Percentiles rank a stretch among this genome's conserved stretches.
phyloP scores from a whole-genome alignment of 2,888 invertebrate species.

The Desoria tigrina region DNA sequence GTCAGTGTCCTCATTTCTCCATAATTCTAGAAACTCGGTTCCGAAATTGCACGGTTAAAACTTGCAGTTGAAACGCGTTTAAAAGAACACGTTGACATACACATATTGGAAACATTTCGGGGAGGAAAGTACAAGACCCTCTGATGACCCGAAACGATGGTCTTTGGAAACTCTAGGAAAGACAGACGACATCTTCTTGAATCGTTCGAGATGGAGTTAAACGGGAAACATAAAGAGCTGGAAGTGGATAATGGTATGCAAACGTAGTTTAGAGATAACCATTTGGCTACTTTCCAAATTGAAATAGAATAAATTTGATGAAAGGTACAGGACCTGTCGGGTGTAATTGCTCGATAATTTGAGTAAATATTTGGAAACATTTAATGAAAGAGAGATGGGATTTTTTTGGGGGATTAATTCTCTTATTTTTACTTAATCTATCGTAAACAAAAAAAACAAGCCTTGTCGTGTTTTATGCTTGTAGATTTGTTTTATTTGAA shows the following conservation, averaged over 20 bases:
- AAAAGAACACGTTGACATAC: no score
- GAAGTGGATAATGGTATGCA: constrained; percentile 43
- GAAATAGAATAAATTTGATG: constrained; percentile 14
- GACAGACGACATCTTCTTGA: constrained; percentile 40
- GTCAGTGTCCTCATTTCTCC: no score
- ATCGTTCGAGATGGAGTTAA: constrained; percentile 43
- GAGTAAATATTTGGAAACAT: constrained; percentile 3
- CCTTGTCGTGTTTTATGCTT: no score
- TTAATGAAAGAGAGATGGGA: not conserved
- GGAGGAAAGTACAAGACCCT: no score
- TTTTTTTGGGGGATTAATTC: not conserved
- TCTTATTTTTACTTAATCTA: no score
- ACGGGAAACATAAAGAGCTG: constrained; percentile 33
- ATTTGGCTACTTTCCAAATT: constrained; percentile 14
- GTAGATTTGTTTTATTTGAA: no score
- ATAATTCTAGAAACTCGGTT: no score
- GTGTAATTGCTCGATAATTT: not conserved
- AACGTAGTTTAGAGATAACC: constrained; percentile 19
- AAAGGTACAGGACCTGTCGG: constrained; percentile 8
- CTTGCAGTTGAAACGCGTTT: no score
- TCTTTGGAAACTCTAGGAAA: constrained; percentile 39
- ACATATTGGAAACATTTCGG: no score
- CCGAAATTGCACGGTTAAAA: no score
- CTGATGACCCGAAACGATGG: constrained; percentile 28
- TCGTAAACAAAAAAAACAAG: no score